Percentiles rank a stretch among this genome's conserved stretches.
Conservation (phyloP, 2,797 vertebrate genomes). For the Pseudochirops cupreus region DNA sequence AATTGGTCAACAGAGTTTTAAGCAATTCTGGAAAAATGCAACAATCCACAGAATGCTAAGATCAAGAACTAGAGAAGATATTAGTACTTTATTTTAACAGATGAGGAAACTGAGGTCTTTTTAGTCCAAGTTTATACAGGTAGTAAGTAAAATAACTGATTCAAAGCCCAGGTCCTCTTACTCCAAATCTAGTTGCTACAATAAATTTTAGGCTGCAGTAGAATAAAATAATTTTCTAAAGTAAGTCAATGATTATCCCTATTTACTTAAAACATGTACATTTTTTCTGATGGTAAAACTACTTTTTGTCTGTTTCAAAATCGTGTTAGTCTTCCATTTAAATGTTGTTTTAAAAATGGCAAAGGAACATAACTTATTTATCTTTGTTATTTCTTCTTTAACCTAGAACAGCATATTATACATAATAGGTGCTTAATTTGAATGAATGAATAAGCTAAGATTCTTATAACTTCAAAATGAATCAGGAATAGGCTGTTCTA, state of each 20-base stretch:
- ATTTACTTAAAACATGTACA: slow-evolving; percentile 41
- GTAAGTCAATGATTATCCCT: background rate
- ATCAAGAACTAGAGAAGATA: background rate
- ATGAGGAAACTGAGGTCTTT: background rate
- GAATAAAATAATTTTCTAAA: slow-evolving; percentile 14
- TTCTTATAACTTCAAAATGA: background rate
- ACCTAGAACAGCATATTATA: background rate
- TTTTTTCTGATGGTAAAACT: slow-evolving; percentile 3
- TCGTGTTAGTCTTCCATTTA: slow-evolving; percentile 32
- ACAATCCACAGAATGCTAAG: background rate
- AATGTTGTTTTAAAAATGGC: background rate
- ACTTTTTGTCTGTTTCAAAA: slow-evolving; percentile 50
- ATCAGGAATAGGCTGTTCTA: slow-evolving; percentile 49
- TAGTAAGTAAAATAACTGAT: background rate
- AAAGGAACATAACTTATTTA: background rate
- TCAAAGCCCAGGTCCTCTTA: background rate
- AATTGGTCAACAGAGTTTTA: background rate
- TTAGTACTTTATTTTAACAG: background rate
- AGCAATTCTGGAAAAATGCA: background rate
- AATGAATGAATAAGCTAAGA: background rate
- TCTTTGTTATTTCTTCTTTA: background rate
- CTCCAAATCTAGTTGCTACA: background rate
- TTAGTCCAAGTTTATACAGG: background rate
- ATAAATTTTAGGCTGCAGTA: background rate
- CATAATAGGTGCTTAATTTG: background rate